phyloP scores from a whole-genome alignment of 2,113 vertebrate species.

The Reinhardtius hippoglossoides region DNA sequence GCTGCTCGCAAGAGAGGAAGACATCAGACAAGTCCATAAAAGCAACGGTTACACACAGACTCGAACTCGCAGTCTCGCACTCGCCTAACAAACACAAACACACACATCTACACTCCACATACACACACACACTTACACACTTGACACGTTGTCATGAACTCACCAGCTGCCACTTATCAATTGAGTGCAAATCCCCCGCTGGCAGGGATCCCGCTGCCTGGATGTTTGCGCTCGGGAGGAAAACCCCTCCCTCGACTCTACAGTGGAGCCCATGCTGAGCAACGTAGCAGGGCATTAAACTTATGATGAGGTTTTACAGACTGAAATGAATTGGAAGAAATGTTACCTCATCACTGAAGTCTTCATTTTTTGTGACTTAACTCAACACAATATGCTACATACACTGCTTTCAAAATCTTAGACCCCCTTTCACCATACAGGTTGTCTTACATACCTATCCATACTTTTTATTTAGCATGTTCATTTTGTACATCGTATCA shows the following conservation, averaged over 20 bases:
- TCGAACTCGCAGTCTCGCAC: neutral
- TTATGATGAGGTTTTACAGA: neutral
- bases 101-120: neutral
- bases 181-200: constrained; percentile 52
- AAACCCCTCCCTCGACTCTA: constrained; percentile 13
- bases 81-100: constrained; percentile 5
- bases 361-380: neutral
- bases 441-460: too few species aligned
- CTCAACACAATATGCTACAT: neutral
- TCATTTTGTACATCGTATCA: neutral
- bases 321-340: neutral
- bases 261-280: neutral
- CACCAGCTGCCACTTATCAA: constrained; percentile 70
- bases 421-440: too few species aligned
- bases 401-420: too few species aligned
- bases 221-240: constrained; percentile 36
- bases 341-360: neutral
- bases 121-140: constrained; percentile 26
- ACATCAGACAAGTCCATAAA: constrained; percentile 36
- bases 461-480: too few species aligned
- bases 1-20: constrained; percentile 46
- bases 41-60: neutral
- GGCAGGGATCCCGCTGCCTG: constrained; percentile 36
- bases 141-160: constrained; percentile 73
- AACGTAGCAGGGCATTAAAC: neutral